Base-by-base conservation (phyloP, 2,888 invertebrate species). In the Endomychus coccineus region DNA sequence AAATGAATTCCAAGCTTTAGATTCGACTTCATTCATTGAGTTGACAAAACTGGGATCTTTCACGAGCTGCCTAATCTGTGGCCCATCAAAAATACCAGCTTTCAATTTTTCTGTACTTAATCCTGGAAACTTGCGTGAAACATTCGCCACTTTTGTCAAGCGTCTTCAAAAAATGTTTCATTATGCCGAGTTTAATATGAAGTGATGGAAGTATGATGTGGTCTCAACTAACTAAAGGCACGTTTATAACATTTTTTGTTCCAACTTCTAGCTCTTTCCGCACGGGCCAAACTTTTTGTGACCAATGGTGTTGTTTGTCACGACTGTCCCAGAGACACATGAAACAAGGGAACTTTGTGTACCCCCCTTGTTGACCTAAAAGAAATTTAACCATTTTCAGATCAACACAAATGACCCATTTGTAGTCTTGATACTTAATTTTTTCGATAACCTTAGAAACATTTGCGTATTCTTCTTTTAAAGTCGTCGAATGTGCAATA, bases 111-210 rank as follows among this genome's bases (percentile, higher is more conserved):
- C 42, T 15, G 19, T 40, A 24, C 42, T 44, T n/a, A n/a, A n/a
- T n/a, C n/a, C n/a, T n/a, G n/a, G n/a, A n/a, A n/a, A n/a, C n/a
- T n/a, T n/a, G n/a, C n/a, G n/a, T n/a, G n/a, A n/a, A 45, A 22
- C 40, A 48, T 14, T 32, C 17, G 4, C 39, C 40, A 29, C 40
- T 31, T 41, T 40, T 35, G 29, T 46, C 32, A 19, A 49, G 33
- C 13, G 46, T 38, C 36, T 49, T 52, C 1, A 50, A 46, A 40
- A 51, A 50, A 34, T 53, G 44, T 42, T 55, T 54, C 27, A 51
- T 42, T 14, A 49, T 22, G 2, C 50, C 50, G n/a, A 50, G 34
- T 29, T 51, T 51, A 11, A 51, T 50, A 33, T 52, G 51, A n/a
- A 50, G 34, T 23, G 50, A 47, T 25, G 50, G 51, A 10, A 52